Conservation (phyloP, 2,888 invertebrate genomes). For the Cantharis lateralis region DNA sequence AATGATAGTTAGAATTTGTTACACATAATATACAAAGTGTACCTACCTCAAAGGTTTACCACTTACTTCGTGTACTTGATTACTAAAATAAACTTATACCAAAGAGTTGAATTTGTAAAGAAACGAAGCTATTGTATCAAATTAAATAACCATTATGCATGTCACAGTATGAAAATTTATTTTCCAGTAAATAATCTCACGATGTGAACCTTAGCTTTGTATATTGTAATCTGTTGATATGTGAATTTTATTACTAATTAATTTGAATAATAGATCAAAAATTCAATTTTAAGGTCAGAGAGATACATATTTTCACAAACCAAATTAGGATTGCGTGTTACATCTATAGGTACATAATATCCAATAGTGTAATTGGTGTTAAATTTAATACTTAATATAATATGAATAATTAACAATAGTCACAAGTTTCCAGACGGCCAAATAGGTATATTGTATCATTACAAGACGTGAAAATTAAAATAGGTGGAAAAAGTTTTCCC, state of each 20-base stretch:
- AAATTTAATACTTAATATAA: too few relatives aligned
- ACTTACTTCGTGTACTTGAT: background rate
- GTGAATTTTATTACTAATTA: background rate
- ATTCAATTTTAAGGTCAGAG: too few relatives aligned
- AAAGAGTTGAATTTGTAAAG: background rate
- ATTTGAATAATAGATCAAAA: background rate
- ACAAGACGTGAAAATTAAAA: background rate
- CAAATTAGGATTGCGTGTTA: too few relatives aligned
- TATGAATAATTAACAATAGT: too few relatives aligned
- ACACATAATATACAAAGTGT: background rate
- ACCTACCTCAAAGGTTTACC: background rate
- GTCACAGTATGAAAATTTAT: background rate
- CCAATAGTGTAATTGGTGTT: too few relatives aligned
- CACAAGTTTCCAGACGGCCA: too few relatives aligned
- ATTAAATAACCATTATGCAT: background rate
- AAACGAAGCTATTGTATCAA: background rate
- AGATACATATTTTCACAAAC: too few relatives aligned
- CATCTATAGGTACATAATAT: too few relatives aligned
- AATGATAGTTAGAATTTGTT: background rate
- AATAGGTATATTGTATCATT: too few relatives aligned
- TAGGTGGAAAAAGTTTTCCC: background rate
- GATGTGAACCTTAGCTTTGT: background rate
- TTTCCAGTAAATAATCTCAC: background rate
- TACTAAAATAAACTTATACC: background rate
- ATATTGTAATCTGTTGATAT: background rate